Base-by-base conservation (phyloP, 2,888 invertebrate genomes). In the Podotricha telesiphe region DNA sequence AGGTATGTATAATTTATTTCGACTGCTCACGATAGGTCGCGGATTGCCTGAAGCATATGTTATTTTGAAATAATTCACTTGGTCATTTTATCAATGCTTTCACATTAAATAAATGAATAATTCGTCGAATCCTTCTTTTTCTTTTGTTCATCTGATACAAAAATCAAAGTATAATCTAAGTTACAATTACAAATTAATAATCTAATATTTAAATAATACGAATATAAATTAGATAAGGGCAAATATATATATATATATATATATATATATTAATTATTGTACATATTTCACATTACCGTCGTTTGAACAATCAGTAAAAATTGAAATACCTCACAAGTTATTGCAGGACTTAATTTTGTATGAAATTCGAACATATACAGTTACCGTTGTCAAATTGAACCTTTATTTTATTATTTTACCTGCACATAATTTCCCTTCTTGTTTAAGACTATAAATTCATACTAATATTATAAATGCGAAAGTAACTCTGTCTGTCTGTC, bases 1-100 rank as follows among this genome's bases (percentile, higher is more conserved):
- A 8, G 28, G 19, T 48, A 28, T 40, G 51, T 53, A 40, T 50
- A 51, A 67, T 67, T 61, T 67, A 61, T 67, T 51, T 42, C 50
- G 13, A 19, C 50, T 66, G 42, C 34, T 58, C 66, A 66, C 66
- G 66, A 59, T 58, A 66, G 66, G 66, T 59, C 40, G 28, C 20
- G 28, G 42, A 45, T 17, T 45, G 59, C 67, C 61, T 47, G 19
- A 45, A 45, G 67, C 51, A 45, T 51, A 19, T 47, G 34, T 48
- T 2, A 48, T 56, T n/a, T 58, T 65, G 6, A 17, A 20, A 19
- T 7, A 40, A 22, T 20, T 28, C 28, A n/a, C n/a, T 47, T 48
- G 11, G n/a, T 56, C 20, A 20, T 58, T 47, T 34, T 34, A 37
- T 48, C 15, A 62, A 37, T 20, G 28, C 15, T 48, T 62, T 37